Percentiles rank a stretch among this genome's conserved stretches.
Evolutionary conservation across 2,797 vertebrate species (phyloP).

Genomic region (Melanotaenia nigrans): DNA sequence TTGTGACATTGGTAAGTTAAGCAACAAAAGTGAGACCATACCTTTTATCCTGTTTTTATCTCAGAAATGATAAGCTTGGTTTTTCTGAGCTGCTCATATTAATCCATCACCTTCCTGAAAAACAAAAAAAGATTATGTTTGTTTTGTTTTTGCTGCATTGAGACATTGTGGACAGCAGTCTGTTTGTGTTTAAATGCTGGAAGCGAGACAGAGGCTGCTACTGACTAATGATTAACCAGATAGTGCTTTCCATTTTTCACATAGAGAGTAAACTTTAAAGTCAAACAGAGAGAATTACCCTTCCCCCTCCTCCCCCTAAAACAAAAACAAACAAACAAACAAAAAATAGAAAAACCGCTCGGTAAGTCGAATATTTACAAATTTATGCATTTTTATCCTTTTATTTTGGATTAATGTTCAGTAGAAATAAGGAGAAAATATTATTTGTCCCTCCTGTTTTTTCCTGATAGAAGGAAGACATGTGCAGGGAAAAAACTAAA

Average conservation of each 20-base stretch:
- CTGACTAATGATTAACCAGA: constrained; percentile 78
- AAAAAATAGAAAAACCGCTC: neutral
- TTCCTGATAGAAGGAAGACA: neutral
- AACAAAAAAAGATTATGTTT: neutral
- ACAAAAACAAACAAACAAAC: neutral
- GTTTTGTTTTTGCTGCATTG: constrained; percentile 21
- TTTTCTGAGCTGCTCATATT: neutral
- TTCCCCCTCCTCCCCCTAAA: too few relatives aligned
- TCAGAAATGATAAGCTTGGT: neutral
- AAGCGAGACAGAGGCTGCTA: constrained; percentile 57
- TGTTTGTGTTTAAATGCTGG: constrained; percentile 57
- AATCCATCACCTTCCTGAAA: neutral
- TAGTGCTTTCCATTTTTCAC: constrained; percentile 58
- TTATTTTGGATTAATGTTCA: neutral
- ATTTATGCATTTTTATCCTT: too few relatives aligned
- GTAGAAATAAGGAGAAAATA: neutral
- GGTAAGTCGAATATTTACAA: neutral
- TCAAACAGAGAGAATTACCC: neutral
- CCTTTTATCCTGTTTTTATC: neutral
- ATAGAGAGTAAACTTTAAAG: constrained; percentile 14
- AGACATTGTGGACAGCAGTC: constrained; percentile 20
- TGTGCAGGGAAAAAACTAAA: neutral
- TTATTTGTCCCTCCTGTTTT: neutral
- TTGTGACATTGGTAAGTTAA: neutral
- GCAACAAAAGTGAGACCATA: neutral